Evolutionary conservation across 92 coral and sea anemone genomes (phyloP).

Genomic region (Phenganax marumi): DNA sequence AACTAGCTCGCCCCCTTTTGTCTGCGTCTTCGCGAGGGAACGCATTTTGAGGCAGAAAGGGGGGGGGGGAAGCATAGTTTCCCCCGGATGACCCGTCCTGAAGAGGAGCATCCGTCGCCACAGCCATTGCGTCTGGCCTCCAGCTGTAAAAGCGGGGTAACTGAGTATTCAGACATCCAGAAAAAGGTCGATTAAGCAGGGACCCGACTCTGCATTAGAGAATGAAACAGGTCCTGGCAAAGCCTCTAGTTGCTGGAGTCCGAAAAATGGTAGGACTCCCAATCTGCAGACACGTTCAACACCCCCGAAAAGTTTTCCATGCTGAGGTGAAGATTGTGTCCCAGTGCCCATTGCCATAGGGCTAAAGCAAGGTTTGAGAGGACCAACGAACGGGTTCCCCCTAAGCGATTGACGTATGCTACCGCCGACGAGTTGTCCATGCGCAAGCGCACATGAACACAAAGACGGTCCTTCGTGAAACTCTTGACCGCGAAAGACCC

Average conservation of each 20-base stretch:
- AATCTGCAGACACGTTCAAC: constrained; percentile 22
- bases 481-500: too few species aligned
- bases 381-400: background rate
- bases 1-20: too few species aligned
- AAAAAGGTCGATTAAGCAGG: constrained; percentile 13
- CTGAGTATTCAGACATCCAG: constrained; percentile 33
- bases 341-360: constrained; percentile 1
- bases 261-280: constrained; percentile 10
- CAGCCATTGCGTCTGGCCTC: constrained; percentile 29
- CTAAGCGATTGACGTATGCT: background rate
- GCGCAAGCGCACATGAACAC: too few species aligned
- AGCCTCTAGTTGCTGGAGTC: constrained; percentile 25
- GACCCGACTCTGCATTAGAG: constrained; percentile 37
- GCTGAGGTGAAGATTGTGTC: constrained; percentile 22
- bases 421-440: constrained; percentile 3
- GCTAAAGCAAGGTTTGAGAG: background rate
- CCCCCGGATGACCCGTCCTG: too few species aligned
- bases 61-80: background rate
- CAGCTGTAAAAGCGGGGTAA: constrained; percentile 37
- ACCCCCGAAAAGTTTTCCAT: constrained; percentile 18
- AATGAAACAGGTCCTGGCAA: constrained; percentile 12
- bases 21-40: too few species aligned
- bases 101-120: constrained; percentile 26
- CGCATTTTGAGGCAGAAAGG: too few species aligned
- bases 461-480: too few species aligned